Conservation (phyloP, 2,113 vertebrate species). For the Mastomys natalensis region DNA sequence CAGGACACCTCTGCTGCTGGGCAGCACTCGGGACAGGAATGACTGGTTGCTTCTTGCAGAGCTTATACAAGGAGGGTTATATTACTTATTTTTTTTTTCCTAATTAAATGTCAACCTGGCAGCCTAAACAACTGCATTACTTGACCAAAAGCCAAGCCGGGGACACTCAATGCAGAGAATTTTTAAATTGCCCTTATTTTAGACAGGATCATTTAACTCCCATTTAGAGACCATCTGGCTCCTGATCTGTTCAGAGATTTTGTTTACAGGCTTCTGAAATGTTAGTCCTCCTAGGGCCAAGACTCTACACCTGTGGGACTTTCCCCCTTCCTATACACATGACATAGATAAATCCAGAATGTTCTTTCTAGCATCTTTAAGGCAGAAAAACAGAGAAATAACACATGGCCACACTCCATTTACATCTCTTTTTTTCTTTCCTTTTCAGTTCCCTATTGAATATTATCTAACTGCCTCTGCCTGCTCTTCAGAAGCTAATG, state of each 20-base stretch:
- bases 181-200: slow-evolving; percentile 29
- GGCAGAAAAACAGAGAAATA: background rate
- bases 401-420: background rate
- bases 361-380: background rate
- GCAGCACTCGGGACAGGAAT: background rate
- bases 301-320: background rate
- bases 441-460: slow-evolving; percentile 3
- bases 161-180: background rate
- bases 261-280: background rate
- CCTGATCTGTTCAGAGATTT: background rate
- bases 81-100: background rate
- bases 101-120: background rate
- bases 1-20: background rate
- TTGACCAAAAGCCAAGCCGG: slow-evolving; percentile 17
- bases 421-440: background rate
- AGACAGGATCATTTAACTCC: background rate
- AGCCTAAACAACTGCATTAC: slow-evolving; percentile 9
- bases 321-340: background rate
- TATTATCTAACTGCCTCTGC: background rate
- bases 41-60: background rate
- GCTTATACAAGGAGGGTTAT: background rate
- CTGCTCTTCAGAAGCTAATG: background rate
- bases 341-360: background rate
- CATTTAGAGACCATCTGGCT: background rate
- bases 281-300: background rate